Evolutionary conservation across 2,113 vertebrate genomes (phyloP).

Genomic region (Menidia beryllina): DNA sequence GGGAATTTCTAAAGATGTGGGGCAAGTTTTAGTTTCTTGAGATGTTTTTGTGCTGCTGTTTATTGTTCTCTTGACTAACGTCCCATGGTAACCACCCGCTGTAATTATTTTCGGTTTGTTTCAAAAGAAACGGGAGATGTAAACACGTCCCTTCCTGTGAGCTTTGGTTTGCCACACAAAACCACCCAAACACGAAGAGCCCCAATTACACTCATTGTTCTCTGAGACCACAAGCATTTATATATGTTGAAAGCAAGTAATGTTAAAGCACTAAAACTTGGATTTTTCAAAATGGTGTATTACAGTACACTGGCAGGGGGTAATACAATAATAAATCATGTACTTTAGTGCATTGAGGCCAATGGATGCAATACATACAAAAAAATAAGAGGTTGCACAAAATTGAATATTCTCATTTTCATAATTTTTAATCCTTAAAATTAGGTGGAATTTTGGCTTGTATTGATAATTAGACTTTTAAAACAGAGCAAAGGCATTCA

Average conservation of each 20-base stretch:
- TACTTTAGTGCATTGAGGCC: background rate
- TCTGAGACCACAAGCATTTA: background rate
- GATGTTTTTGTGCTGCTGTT: conserved; percentile 10
- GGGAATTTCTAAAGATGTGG: background rate
- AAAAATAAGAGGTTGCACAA: background rate
- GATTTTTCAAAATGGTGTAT: no score
- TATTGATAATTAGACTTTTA: no score
- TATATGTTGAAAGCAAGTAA: background rate
- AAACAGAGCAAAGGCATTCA: background rate
- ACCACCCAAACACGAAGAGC: conserved; percentile 1
- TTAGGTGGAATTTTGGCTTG: background rate
- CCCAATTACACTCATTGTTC: background rate
- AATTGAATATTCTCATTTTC: background rate
- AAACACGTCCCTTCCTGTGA: conserved; percentile 23
- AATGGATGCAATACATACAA: no score
- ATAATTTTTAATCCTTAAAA: no score
- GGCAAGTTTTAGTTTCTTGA: background rate
- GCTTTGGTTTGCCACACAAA: background rate
- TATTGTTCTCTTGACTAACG: conserved; percentile 3
- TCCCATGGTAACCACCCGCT: conserved; percentile 2
- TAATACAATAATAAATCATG: background rate
- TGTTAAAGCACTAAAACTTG: background rate
- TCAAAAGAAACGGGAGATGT: conserved; percentile 19
- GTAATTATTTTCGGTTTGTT: conserved; percentile 8
- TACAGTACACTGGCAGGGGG: background rate